Conservation (phyloP, 1,140 invertebrate species). For the Drosophila albomicans region DNA sequence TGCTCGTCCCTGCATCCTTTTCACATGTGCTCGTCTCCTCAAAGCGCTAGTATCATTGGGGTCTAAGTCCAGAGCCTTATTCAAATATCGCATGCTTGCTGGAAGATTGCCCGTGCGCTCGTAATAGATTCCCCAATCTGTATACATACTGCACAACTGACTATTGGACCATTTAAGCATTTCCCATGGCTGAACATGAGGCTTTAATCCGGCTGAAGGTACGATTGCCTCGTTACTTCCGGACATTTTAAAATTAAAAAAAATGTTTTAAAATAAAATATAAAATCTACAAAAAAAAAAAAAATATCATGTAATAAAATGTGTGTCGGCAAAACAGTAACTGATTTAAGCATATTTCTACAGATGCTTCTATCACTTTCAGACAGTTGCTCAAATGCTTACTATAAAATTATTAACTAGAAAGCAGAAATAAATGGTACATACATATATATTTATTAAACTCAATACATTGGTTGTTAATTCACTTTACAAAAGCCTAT, state of each 20-base stretch:
- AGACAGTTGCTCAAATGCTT: conserved; percentile 1
- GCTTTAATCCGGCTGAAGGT: conserved; percentile 9
- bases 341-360: neutral
- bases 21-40: conserved; percentile 48
- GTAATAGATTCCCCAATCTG: conserved; percentile 59
- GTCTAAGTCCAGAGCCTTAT: conserved; percentile 50
- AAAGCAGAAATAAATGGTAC: no score
- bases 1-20: conserved; percentile 47
- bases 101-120: conserved; percentile 27
- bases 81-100: conserved; percentile 39
- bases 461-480: neutral
- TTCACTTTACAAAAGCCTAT: neutral
- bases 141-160: conserved; percentile 51
- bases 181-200: conserved; percentile 59
- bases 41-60: conserved; percentile 30
- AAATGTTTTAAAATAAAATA: conserved; percentile 23
- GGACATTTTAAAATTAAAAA: conserved; percentile 15
- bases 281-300: conserved; percentile 12
- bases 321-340: conserved; percentile 13
- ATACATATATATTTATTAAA: no score
- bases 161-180: conserved; percentile 45
- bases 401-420: neutral
- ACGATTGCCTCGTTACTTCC: neutral
- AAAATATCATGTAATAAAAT: conserved; percentile 25
- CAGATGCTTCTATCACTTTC: neutral